Evolutionary conservation across 2,888 invertebrate species (phyloP).

Genomic region (Phyto melanocephala): DNA sequence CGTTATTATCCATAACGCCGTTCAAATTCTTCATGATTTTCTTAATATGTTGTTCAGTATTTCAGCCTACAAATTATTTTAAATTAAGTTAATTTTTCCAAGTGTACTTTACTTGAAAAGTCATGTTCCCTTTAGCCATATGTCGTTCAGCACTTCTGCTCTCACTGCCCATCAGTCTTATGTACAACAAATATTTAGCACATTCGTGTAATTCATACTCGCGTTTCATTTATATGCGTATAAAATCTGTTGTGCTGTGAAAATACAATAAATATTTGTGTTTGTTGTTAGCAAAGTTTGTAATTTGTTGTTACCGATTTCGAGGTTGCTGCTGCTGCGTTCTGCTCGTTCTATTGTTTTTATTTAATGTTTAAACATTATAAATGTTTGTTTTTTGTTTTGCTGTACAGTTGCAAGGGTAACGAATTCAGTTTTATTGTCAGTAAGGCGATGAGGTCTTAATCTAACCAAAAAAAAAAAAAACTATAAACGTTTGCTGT

Average conservation of each 20-base stretch:
- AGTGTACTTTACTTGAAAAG: neutral
- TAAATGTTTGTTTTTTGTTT: constrained; percentile 12
- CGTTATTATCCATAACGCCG: too few relatives aligned
- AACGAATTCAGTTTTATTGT: constrained; percentile 56
- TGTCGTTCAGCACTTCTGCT: neutral
- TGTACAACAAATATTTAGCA: neutral
- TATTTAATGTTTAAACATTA: constrained; percentile 14
- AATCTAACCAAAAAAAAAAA: constrained; percentile 49
- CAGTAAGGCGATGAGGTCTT: constrained; percentile 55
- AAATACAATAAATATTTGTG: constrained; percentile 57
- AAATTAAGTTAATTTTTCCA: neutral
- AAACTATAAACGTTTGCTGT: neutral
- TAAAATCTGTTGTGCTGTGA: constrained; percentile 39
- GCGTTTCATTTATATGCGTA: neutral
- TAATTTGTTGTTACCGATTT: constrained; percentile 47
- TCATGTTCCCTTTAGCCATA: neutral
- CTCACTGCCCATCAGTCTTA: neutral
- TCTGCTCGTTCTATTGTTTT: neutral
- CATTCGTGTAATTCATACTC: constrained; percentile 19
- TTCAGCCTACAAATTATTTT: too few relatives aligned
- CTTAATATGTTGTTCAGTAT: too few relatives aligned
- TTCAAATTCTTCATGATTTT: too few relatives aligned
- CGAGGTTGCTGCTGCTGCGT: constrained; percentile 50
- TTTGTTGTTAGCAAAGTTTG: constrained; percentile 45
- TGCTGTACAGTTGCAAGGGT: constrained; percentile 25